Conservation (phyloP, 2,113 vertebrate genomes). For the Dryoscopus gambensis region DNA sequence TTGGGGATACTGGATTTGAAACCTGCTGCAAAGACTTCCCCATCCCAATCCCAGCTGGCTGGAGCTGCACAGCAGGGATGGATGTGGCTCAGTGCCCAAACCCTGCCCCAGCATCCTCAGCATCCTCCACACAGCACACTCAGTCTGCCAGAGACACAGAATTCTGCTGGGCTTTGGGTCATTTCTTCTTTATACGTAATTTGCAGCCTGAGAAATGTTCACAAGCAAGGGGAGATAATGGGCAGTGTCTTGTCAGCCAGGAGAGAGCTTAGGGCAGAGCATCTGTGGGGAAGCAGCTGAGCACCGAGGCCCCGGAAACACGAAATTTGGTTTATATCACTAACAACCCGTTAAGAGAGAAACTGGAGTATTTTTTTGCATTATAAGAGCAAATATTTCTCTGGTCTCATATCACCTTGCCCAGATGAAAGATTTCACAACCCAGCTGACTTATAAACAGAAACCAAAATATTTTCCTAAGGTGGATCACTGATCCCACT, state of each 20-base stretch:
- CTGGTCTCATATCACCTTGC: constrained; percentile 56
- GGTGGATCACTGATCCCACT: constrained; percentile 36
- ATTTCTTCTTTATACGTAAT: fast-evolving
- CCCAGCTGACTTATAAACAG: constrained; percentile 40
- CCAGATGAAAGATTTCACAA: constrained; percentile 58
- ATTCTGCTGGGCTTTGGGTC: not conserved
- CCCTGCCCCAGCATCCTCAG: not conserved
- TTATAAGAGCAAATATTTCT: constrained; percentile 38
- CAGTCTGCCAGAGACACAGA: not conserved
- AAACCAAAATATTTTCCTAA: constrained; percentile 60
- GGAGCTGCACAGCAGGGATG: not conserved
- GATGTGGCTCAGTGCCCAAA: not conserved
- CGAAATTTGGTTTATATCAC: not conserved
- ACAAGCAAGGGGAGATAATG: not conserved
- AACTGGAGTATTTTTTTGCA: constrained; percentile 35
- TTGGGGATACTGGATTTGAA: fast-evolving
- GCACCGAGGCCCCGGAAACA: not conserved
- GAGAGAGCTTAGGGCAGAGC: not conserved
- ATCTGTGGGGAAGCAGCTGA: not conserved
- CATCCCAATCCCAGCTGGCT: not conserved
- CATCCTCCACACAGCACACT: fast-evolving
- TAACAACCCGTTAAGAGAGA: constrained; percentile 8
- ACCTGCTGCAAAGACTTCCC: not conserved
- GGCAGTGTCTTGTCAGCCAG: not conserved
- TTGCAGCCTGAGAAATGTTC: not conserved